Conservation (phyloP, 64 coral and sea anemone genomes). For the Stylophora pistillata region DNA sequence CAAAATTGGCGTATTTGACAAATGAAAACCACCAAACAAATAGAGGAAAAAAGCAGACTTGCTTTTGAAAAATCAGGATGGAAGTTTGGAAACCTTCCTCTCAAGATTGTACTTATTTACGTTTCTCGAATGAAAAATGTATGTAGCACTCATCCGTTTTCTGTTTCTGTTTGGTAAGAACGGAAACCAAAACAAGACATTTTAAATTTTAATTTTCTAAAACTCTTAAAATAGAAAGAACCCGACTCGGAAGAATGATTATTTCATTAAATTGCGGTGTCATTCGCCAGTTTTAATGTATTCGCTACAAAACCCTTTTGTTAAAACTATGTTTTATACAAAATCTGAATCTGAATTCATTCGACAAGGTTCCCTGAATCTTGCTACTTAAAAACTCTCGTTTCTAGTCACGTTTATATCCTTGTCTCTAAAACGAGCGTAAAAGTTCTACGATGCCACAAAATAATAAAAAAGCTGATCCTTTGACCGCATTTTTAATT, state of each 20-base stretch:
- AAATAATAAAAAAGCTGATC: background rate
- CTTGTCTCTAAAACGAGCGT: background rate
- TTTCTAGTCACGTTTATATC: too few species aligned
- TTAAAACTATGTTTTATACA: background rate
- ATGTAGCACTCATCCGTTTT: background rate
- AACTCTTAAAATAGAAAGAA: conserved; percentile 1
- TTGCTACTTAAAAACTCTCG: too few species aligned
- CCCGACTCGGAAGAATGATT: background rate
- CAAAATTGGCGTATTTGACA: background rate
- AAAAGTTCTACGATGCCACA: background rate
- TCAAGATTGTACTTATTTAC: background rate
- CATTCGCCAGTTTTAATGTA: background rate
- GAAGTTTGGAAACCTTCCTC: background rate
- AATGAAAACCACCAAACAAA: background rate
- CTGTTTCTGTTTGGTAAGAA: background rate
- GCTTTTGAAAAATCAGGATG: background rate
- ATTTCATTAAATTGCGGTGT: conserved; percentile 19
- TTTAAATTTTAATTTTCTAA: conserved; percentile 5
- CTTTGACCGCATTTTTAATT: conserved; percentile 16
- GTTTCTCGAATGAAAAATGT: conserved; percentile 13
- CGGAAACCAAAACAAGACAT: background rate
- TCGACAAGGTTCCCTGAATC: too few species aligned
- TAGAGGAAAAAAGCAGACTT: background rate
- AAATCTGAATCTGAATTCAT: background rate
- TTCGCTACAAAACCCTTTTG: background rate